Conservation (phyloP, 2,888 invertebrate species). For the Thumatha senex region DNA sequence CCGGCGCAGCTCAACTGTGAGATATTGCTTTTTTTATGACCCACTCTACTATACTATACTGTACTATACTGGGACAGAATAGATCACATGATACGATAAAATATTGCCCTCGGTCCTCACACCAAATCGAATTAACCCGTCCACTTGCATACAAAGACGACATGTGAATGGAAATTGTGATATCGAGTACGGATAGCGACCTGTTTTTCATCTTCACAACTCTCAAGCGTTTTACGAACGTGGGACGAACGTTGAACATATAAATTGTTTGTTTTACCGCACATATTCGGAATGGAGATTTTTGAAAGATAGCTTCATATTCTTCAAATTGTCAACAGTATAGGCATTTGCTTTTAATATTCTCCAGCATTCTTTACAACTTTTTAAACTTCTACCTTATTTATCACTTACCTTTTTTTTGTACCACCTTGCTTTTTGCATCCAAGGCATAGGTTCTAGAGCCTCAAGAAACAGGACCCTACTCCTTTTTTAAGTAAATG, state of each 20-base stretch:
- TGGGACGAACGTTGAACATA: slow-evolving; percentile 43
- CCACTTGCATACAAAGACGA: slow-evolving; percentile 81
- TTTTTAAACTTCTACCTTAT: neutral
- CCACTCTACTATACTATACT: slow-evolving; percentile 81
- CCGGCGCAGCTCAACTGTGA: slow-evolving; percentile 80
- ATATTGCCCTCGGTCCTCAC: slow-evolving; percentile 77
- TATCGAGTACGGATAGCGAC: slow-evolving; percentile 72
- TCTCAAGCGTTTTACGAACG: slow-evolving; percentile 46
- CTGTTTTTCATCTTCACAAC: slow-evolving; percentile 64
- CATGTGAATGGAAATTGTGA: slow-evolving; percentile 75
- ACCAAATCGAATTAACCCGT: slow-evolving; percentile 82
- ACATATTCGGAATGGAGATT: slow-evolving; percentile 29
- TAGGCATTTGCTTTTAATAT: neutral
- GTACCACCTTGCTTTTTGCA: no score
- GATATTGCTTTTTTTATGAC: slow-evolving; percentile 83
- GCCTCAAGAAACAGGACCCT: no score
- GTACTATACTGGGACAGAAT: slow-evolving; percentile 75
- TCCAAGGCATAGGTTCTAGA: no score
- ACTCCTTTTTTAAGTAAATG: no score
- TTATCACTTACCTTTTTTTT: neutral
- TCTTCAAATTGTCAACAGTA: neutral
- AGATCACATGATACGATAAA: slow-evolving; percentile 83
- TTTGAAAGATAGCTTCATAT: slow-evolving; percentile 26
- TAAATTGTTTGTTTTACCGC: slow-evolving; percentile 42
- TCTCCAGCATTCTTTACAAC: neutral